These are phyloP conservation scores for Sesamia nonagrioides DNA, from an alignment of 1,140 invertebrate genomes.

Conservation along the genomic window DNA sequence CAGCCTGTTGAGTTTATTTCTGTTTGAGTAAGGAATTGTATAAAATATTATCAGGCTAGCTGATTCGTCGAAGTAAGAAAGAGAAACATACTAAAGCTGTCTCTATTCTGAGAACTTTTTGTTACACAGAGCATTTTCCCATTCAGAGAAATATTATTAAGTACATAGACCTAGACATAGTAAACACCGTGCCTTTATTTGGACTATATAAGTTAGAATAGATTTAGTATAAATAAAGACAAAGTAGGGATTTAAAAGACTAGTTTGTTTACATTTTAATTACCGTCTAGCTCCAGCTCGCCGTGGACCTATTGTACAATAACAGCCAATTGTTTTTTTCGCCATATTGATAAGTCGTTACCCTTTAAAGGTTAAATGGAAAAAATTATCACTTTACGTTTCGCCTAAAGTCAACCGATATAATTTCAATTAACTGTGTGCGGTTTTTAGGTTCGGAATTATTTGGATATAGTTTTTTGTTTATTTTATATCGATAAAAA, in stretches of 20 bases:
- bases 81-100: too few species aligned
- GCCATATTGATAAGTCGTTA: conserved; percentile 22
- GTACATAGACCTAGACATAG: too few species aligned
- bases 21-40: too few species aligned
- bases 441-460: neutral
- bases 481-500: neutral
- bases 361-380: conserved; percentile 32
- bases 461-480: neutral
- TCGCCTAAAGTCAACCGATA: neutral
- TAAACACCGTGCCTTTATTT: too few species aligned
- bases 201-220: too few species aligned
- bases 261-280: neutral
- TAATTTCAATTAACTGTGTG: neutral
- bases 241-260: too few species aligned
- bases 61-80: too few species aligned
- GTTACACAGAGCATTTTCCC: too few species aligned
- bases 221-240: neutral
- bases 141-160: too few species aligned
- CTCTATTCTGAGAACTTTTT: too few species aligned
- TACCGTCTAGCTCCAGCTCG: neutral
- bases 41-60: too few species aligned
- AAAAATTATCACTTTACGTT: neutral
- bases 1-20: too few species aligned
- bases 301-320: neutral
- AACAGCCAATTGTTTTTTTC: neutral